Evolutionary conservation across 1,140 invertebrate species (phyloP), one percentile per base, ranked within the genome.

Genomic region (Procambarus virginalis): DNA sequence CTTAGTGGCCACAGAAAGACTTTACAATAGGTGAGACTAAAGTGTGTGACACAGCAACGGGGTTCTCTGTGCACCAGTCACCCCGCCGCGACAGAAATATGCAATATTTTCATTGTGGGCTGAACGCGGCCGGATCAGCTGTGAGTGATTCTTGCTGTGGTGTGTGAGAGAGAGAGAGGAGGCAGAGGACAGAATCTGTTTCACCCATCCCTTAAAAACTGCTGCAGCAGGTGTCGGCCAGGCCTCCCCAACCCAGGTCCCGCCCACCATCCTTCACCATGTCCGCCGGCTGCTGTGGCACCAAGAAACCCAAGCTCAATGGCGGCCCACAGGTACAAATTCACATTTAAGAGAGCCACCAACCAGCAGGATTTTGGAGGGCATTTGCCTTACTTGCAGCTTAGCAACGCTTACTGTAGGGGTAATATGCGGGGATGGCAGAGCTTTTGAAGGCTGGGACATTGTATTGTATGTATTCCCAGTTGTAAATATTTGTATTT

Each of bases 231-330:
- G 77, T 87, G 58, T 87, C 85, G 81, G 34, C 77, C 77, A 87
- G 58, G 46, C 70, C 85, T 83, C 87, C 77, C 60, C 80, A 51
- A 82, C 73, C 82, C 75, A 82, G 48, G 49, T 83, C 68, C 87
- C 80, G 45, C 87, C 87, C 81, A 84, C 88, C 76, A 79, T 20
- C 58, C 76, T 68, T 58, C 55, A 79, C 76, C 81, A 89, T 89
- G 88, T 89, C 88, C 82, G 81, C 88, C 48, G 88, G 88, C 60
- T 89, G 88, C 73, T 89, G 88, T 84, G 88, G 88, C 73, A 89
- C 88, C 88, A 89, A 89, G 88, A 89, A 89, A 78, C 81, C 88
- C 46, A 89, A 89, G 82, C 60, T 89, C 20, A 89, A 89, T 70
- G 88, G 88, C 60, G 88, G 88, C 73, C 88, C 88, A 58, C 88